Evolutionary conservation across 1,140 invertebrate species (phyloP).

Genomic region (Zeugodacus cucurbitae): DNA sequence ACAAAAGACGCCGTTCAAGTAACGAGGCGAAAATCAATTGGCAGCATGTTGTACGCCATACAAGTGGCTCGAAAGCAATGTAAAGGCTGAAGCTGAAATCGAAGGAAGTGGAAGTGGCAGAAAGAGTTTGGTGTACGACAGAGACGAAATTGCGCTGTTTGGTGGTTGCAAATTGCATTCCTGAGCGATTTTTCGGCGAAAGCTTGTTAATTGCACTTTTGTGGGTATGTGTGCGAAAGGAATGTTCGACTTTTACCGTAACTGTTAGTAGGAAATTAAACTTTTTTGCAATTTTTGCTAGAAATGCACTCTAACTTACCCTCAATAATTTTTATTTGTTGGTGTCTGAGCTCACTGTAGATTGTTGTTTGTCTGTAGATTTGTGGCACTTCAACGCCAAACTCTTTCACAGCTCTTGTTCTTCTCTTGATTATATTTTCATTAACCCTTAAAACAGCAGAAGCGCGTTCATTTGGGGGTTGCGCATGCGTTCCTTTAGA

Average conservation of each 20-base stretch:
- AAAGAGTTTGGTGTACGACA: background rate
- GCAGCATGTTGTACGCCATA: background rate
- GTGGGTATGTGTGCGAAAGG: background rate
- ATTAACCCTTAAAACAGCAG: background rate
- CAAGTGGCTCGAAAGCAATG: background rate
- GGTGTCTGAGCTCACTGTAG: too few species aligned
- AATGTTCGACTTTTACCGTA: background rate
- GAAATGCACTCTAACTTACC: too few species aligned
- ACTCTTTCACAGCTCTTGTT: background rate
- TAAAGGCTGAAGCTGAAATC: background rate
- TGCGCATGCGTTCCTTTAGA: slow-evolving; percentile 3
- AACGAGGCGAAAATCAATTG: background rate
- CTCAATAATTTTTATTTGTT: too few species aligned
- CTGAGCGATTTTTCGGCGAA: background rate
- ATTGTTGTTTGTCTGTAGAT: too few species aligned
- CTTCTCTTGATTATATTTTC: background rate
- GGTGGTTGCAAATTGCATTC: background rate
- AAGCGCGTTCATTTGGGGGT: background rate
- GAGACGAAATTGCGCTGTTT: background rate
- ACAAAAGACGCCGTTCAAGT: too few species aligned
- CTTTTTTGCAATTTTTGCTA: too few species aligned
- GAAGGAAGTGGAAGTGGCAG: background rate
- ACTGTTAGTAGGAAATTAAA: background rate
- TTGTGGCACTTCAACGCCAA: too few species aligned
- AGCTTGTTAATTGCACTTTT: background rate